Conservation (phyloP, 1,140 invertebrate species). For the Saxidomus purpurata region DNA sequence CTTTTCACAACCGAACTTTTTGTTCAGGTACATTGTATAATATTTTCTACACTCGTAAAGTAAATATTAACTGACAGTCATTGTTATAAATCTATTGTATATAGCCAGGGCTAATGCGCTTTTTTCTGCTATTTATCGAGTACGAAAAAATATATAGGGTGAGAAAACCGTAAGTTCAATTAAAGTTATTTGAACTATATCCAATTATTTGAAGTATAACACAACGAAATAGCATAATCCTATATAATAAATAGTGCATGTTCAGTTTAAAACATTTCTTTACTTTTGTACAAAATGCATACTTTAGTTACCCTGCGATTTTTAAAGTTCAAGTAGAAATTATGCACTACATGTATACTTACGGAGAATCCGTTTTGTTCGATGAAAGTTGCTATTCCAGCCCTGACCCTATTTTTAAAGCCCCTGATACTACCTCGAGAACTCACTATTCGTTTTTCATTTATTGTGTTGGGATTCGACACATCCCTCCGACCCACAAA, state of each 20-base stretch:
- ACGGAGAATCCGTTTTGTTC: conserved; percentile 64
- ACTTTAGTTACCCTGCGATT: no score
- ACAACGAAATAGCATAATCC: neutral
- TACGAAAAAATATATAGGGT: neutral
- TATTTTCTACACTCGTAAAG: neutral
- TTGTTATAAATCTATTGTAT: conserved; percentile 10
- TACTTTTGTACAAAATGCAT: no score
- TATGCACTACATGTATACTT: no score
- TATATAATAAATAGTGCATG: no score
- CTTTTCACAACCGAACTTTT: no score
- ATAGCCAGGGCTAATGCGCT: neutral
- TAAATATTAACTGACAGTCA: neutral
- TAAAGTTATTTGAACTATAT: neutral
- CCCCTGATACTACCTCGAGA: conserved; percentile 95
- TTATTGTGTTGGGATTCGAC: conserved; percentile 68
- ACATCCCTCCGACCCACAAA: conserved; percentile 82
- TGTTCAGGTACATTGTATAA: neutral
- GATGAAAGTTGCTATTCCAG: conserved; percentile 97
- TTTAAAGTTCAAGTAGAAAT: no score
- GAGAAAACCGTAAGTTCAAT: neutral
- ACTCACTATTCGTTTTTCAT: conserved; percentile 88
- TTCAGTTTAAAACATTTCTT: no score
- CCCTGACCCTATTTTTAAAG: conserved; percentile 96
- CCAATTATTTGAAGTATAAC: neutral
- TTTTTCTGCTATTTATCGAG: neutral